A percentile compares a stretch with the other conserved stretches of the same genome.
Conservation (phyloP, 2,888 invertebrate species). For the Lathronympha strigana region DNA sequence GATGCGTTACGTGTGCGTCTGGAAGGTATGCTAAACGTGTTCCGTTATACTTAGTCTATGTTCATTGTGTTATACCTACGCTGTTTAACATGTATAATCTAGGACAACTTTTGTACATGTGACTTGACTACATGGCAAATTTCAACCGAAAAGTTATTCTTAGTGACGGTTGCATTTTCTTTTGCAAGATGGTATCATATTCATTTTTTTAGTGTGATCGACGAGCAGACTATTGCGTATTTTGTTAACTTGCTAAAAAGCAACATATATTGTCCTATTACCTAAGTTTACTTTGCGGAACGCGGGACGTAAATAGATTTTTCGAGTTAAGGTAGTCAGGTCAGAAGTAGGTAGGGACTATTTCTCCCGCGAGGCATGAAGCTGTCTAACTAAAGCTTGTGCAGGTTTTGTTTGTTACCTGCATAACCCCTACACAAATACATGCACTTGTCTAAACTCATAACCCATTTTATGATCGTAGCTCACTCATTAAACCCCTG, state of each 20-base stretch:
- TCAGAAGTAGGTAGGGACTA: background rate
- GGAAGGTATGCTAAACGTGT: constrained; percentile 9
- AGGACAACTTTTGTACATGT: background rate
- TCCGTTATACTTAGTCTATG: constrained; percentile 4
- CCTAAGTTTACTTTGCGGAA: background rate
- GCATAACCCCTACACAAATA: constrained; percentile 5
- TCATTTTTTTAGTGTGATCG: background rate
- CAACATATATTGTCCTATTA: background rate
- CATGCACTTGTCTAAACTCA: constrained; percentile 21
- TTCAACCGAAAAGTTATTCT: background rate
- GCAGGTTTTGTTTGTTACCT: constrained; percentile 4
- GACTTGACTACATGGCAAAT: background rate
- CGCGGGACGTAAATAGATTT: no score
- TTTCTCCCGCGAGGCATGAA: background rate
- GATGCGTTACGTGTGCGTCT: constrained; percentile 33
- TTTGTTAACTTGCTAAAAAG: background rate
- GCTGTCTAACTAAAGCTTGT: background rate
- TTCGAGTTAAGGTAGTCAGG: no score
- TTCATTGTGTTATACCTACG: background rate
- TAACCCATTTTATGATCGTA: constrained; percentile 9
- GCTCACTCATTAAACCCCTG: constrained; percentile 1
- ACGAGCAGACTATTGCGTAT: background rate
- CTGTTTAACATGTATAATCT: no score
- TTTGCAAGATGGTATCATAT: background rate
- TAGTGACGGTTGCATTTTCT: background rate